Conservation (phyloP, 2,888 invertebrate species). For the Drosophila borealis region DNA sequence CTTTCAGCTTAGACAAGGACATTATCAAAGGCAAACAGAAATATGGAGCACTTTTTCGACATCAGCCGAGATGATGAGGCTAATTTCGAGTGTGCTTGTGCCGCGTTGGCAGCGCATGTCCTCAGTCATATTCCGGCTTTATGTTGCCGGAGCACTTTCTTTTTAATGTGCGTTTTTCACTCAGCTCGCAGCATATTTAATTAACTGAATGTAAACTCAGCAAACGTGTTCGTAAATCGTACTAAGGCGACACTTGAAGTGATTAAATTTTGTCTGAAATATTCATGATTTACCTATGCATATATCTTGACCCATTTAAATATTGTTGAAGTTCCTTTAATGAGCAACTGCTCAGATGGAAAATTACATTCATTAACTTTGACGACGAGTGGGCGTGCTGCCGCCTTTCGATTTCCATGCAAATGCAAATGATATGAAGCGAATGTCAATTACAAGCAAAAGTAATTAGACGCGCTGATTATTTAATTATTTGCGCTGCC, state of each 20-base stretch:
- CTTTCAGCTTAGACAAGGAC: neutral
- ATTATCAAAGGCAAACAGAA: neutral
- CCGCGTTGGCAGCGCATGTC: constrained; percentile 1
- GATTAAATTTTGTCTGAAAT: constrained; percentile 13
- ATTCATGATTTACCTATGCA: neutral
- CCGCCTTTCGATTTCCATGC: constrained; percentile 41
- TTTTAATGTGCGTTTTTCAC: constrained; percentile 27
- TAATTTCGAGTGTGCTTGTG: constrained; percentile 3
- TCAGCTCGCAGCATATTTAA: constrained; percentile 54
- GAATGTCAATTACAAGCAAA: constrained; percentile 30
- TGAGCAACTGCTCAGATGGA: constrained; percentile 38
- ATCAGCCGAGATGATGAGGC: constrained; percentile 20
- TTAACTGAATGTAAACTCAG: constrained; percentile 70
- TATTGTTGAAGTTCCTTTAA: constrained; percentile 2
- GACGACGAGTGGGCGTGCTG: neutral
- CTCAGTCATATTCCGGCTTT: constrained; percentile 42
- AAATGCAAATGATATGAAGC: constrained; percentile 31
- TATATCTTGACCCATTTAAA: too few species aligned
- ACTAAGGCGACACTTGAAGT: constrained; percentile 25
- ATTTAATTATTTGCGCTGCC: constrained; percentile 31
- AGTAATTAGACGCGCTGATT: constrained; percentile 48
- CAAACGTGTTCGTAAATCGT: constrained; percentile 14
- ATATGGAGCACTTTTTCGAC: constrained; percentile 1
- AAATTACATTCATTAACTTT: constrained; percentile 44
- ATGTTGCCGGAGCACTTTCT: constrained; percentile 14